Percentiles rank a stretch among this genome's conserved stretches.
Evolutionary conservation across 1,140 invertebrate species (phyloP).

Genomic region (Heliconius congener): DNA sequence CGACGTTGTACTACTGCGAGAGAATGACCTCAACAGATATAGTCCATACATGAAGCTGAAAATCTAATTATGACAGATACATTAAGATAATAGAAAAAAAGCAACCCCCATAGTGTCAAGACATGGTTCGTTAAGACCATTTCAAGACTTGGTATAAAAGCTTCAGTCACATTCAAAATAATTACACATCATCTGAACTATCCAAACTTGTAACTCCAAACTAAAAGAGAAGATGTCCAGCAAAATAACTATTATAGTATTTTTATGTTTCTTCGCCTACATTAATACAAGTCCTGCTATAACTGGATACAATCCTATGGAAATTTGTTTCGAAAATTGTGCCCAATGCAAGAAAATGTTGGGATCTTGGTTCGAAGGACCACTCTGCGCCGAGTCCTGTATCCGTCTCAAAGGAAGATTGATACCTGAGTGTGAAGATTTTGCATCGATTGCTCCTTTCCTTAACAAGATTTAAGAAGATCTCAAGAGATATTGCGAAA

Average conservation of each 20-base stretch:
- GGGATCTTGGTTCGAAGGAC: conserved; percentile 91
- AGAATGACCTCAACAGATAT: too few relatives aligned
- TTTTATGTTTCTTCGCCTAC: neutral
- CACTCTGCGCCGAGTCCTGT: conserved; percentile 90
- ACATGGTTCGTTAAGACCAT: neutral
- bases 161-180: neutral
- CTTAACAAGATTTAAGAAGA: conserved; percentile 83
- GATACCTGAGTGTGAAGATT: conserved; percentile 91
- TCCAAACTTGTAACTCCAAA: neutral
- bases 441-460: conserved; percentile 89
- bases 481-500: neutral
- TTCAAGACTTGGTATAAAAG: conserved; percentile 1
- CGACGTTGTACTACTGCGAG: too few relatives aligned
- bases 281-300: neutral
- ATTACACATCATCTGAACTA: neutral
- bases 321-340: conserved; percentile 91
- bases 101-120: neutral
- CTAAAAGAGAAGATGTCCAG: neutral
- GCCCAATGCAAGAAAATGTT: conserved; percentile 94
- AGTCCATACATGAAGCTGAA: neutral
- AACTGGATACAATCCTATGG: conserved; percentile 7
- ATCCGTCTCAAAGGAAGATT: conserved; percentile 90
- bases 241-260: neutral
- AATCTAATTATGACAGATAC: neutral
- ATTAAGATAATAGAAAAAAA: conserved; percentile 2